A percentile compares a stretch with the other conserved stretches of the same genome.
Evolutionary conservation across 2,888 invertebrate genomes (phyloP).

Genomic region (Cryptocheilus praepositus): DNA sequence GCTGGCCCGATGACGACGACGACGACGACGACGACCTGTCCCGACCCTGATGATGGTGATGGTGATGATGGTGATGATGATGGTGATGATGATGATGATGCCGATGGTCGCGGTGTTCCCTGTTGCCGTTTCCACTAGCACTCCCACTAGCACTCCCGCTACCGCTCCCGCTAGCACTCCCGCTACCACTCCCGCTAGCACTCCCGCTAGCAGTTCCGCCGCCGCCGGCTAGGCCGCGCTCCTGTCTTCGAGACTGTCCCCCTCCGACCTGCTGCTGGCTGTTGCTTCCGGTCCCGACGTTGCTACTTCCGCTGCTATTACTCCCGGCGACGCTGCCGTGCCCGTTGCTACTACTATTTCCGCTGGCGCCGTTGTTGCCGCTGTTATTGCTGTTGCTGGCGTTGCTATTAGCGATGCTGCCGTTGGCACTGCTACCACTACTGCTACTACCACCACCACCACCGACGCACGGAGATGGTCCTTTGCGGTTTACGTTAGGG

Average conservation of each 20-base stretch:
- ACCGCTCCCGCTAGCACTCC: background rate
- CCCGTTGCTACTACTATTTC: slow-evolving; percentile 33
- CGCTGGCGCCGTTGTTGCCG: slow-evolving; percentile 60
- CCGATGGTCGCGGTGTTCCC: slow-evolving; percentile 28
- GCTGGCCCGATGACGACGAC: slow-evolving; percentile 41
- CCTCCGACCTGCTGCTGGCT: slow-evolving; percentile 39
- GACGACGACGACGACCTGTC: slow-evolving; percentile 49
- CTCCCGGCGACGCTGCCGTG: slow-evolving; percentile 43
- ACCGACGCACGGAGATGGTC: slow-evolving; percentile 68
- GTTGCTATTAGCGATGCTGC: slow-evolving; percentile 41
- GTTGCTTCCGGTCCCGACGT: slow-evolving; percentile 33
- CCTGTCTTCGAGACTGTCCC: slow-evolving; percentile 12
- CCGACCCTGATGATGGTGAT: slow-evolving; percentile 51
- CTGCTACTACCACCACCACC: slow-evolving; percentile 57
- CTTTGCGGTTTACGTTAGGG: slow-evolving; percentile 73
- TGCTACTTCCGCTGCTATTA: slow-evolving; percentile 22
- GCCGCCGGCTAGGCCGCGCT: slow-evolving; percentile 16
- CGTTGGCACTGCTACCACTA: slow-evolving; percentile 43
- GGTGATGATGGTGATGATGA: slow-evolving; percentile 48
- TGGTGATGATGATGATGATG: slow-evolving; percentile 54
- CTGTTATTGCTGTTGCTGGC: slow-evolving; percentile 20
- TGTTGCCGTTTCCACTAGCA: slow-evolving; percentile 3
- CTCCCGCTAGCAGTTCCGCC: slow-evolving; percentile 7
- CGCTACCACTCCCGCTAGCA: slow-evolving; percentile 3
- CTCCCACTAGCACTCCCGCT: slow-evolving; percentile 8